Evolutionary conservation across 2,797 vertebrate species (phyloP).

Genomic region (Crax fasciolata): DNA sequence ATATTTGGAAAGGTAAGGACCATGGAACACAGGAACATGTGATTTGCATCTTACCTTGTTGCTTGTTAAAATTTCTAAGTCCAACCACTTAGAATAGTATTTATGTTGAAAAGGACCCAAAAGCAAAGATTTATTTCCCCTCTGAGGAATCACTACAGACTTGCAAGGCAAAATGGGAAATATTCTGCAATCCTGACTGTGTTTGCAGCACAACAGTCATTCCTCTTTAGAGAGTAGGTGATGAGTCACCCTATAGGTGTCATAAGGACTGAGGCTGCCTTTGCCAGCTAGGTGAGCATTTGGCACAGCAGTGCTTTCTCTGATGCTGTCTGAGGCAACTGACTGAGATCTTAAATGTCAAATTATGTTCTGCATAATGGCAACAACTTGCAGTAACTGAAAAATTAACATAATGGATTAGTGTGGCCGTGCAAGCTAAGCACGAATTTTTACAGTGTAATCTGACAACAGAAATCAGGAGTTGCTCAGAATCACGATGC

Average conservation of each 20-base stretch:
- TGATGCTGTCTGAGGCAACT: conserved; percentile 36
- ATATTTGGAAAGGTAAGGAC: background rate
- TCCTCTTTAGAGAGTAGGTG: conserved; percentile 26
- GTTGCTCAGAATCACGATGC: background rate
- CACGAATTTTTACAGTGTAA: background rate
- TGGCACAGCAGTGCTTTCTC: background rate
- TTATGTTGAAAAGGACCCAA: background rate
- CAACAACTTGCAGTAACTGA: background rate
- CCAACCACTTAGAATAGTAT: background rate
- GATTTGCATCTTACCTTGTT: background rate
- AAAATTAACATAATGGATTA: background rate
- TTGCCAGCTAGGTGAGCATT: background rate
- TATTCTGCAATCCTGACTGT: conserved; percentile 5
- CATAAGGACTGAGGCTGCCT: background rate
- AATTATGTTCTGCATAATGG: background rate
- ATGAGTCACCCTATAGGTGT: conserved; percentile 49
- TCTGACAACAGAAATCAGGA: background rate
- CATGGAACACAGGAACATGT: background rate
- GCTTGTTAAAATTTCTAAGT: background rate
- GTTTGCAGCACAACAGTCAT: conserved; percentile 1
- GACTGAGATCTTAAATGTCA: conserved; percentile 26
- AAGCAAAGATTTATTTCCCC: background rate
- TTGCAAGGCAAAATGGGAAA: conserved; percentile 59
- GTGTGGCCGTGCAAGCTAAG: background rate
- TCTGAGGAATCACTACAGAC: background rate